These are phyloP conservation scores for Microctonus hyperodae DNA, from an alignment of 2,888 invertebrate species.

Conservation along the genomic window DNA sequence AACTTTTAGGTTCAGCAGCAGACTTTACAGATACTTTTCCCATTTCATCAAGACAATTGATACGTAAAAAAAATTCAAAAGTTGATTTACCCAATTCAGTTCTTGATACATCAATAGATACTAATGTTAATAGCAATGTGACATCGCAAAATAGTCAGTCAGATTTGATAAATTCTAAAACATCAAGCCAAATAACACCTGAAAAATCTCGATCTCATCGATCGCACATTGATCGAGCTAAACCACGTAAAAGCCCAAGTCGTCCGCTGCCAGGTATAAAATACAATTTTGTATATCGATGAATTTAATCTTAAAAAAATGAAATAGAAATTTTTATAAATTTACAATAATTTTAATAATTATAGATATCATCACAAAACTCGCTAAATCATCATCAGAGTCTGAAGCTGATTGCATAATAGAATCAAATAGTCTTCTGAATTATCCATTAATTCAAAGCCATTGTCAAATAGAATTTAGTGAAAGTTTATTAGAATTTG, in stretches of 20 bases:
- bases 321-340: too few relatives aligned
- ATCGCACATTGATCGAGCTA: slow-evolving; percentile 53
- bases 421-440: slow-evolving; percentile 35
- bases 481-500: slow-evolving; percentile 63
- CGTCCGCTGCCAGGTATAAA: slow-evolving; percentile 54
- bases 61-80: slow-evolving; percentile 49
- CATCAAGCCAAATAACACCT: slow-evolving; percentile 35
- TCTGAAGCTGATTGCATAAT: slow-evolving; percentile 50
- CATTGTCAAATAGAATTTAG: slow-evolving; percentile 61
- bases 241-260: slow-evolving; percentile 56
- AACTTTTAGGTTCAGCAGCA: slow-evolving; percentile 49
- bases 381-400: slow-evolving; percentile 54
- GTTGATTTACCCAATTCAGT: slow-evolving; percentile 42
- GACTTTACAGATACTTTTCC: slow-evolving; percentile 55
- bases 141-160: slow-evolving; percentile 18
- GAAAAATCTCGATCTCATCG: slow-evolving; percentile 48
- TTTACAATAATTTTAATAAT: neutral
- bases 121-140: slow-evolving; percentile 23
- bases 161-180: slow-evolving; percentile 10
- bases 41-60: slow-evolving; percentile 55
- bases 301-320: too few relatives aligned
- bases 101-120: slow-evolving; percentile 36
- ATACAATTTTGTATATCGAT: too few relatives aligned
- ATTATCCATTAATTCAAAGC: slow-evolving; percentile 44
- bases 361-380: slow-evolving; percentile 52